A percentile compares a stretch with the other conserved stretches of the same genome.
phyloP scores from a whole-genome alignment of 2,888 invertebrate genomes.

The Macaria liturata region DNA sequence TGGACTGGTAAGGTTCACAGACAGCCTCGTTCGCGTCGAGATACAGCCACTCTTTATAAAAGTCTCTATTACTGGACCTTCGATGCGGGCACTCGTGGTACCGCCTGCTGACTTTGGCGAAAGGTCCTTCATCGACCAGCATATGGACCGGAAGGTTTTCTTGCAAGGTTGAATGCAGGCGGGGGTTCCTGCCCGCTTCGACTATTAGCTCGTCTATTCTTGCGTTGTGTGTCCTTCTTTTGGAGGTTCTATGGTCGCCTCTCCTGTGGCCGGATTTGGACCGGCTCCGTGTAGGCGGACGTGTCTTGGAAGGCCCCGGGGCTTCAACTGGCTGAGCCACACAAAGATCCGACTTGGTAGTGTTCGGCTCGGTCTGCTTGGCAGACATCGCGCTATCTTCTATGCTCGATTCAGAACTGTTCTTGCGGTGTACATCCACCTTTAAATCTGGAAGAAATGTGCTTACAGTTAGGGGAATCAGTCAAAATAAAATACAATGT shows the following conservation, averaged over 20 bases:
- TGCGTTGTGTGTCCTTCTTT: conserved; percentile 59
- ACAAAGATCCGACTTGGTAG: conserved; percentile 69
- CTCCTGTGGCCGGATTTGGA: conserved; percentile 63
- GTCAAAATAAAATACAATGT: too few species aligned
- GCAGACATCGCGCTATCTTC: conserved; percentile 84
- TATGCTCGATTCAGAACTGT: conserved; percentile 94
- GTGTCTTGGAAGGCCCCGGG: conserved; percentile 61
- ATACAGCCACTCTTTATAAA: conserved; percentile 77
- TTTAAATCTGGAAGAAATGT: conserved; percentile 87
- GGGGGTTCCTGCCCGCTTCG: conserved; percentile 58
- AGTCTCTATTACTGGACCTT: conserved; percentile 65
- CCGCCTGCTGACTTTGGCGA: conserved; percentile 71
- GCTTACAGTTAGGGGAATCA: too few species aligned
- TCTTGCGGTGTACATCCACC: conserved; percentile 96
- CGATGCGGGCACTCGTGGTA: conserved; percentile 71
- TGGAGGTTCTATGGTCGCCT: conserved; percentile 52
- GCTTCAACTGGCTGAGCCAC: conserved; percentile 55
- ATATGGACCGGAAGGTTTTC: conserved; percentile 67
- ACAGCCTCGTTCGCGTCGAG: conserved; percentile 68
- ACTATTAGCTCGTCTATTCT: conserved; percentile 70
- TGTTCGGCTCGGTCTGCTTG: conserved; percentile 64
- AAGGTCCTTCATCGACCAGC: conserved; percentile 72
- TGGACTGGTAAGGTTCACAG: conserved; percentile 77
- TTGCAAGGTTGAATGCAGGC: conserved; percentile 34
- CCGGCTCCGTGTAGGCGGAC: conserved; percentile 57